Evolutionary conservation across 2,797 vertebrate species (phyloP), one percentile per base, ranked within the genome.

Genomic region (Chelidonichthys spinosus): DNA sequence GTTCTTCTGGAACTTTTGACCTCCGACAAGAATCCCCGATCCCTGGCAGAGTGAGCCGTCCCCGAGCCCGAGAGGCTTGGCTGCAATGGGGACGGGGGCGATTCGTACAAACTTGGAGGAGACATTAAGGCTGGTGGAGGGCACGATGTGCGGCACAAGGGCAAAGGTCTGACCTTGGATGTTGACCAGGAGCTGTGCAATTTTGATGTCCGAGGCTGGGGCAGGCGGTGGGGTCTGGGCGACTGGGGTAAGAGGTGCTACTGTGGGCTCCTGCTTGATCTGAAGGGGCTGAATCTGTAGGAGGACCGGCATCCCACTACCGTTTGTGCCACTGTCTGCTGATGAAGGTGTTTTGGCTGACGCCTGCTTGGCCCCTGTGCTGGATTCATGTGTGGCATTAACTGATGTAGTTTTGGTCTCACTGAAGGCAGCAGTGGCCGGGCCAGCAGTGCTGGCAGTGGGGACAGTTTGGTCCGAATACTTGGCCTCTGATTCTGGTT

Each of bases 101-200:
- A 99, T 98, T 63, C 97, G 96, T 32, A 98, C 97, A 69, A 98
- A 98, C 90, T 97, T 98, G 52, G 96, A 95, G 36, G 96, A 92
- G 72, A 95, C 85, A 78, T 92, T 96, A 79, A 96, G 90, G 91
- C 87, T 96, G 65, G 95, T 93, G 0, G 96, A 96, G 49, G 96
- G 96, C 64, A 97, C 85, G 64, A 97, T 92, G 83, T 98, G 97
- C 50, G 97, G 97, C 90, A 98, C 97, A 61, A 99, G 95, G 3
- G 97, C 95, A 60, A 97, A 98, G 0, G 97, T 98, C 92, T 98
- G 97, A 63, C 97, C 97, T 93, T 98, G 97, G 88, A 98, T 97
- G 91, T 96, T 98, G 86, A 99, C 96, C 18, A 99, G 91, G 55
- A 98, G 94, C 93, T 98, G 97, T 7, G 97, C 92, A 54, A 98